Conservation (phyloP, 2,888 invertebrate species). For the Adineta ricciae region DNA sequence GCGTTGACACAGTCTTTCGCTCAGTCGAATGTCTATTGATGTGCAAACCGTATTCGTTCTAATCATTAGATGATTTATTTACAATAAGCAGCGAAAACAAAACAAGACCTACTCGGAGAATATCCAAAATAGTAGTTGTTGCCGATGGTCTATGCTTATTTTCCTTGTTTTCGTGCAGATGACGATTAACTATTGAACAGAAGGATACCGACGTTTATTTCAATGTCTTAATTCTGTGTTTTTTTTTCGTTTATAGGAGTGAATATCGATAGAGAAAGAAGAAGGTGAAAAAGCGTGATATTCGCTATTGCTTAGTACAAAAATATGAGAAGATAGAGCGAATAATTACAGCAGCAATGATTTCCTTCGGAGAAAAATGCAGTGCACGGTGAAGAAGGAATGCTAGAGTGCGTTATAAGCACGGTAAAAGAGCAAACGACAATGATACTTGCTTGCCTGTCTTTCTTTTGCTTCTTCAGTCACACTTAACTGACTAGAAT, state of each 20-base stretch:
- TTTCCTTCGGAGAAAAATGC: too few species aligned
- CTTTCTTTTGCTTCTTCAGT: not conserved
- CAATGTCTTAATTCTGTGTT: not conserved
- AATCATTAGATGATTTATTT: not conserved
- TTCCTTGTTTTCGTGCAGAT: not conserved
- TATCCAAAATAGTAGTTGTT: not conserved
- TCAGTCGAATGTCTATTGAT: not conserved
- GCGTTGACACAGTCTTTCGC: not conserved
- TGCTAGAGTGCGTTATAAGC: not conserved
- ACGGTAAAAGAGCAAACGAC: not conserved
- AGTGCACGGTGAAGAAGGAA: not conserved
- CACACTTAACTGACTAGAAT: conserved; percentile 9
- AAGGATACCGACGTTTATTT: not conserved
- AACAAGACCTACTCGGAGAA: not conserved
- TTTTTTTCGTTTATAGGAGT: not conserved
- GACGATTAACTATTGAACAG: not conserved
- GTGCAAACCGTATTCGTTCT: not conserved
- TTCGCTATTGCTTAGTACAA: not conserved
- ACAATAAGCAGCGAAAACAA: not conserved
- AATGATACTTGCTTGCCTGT: not conserved
- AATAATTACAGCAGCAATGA: too few species aligned
- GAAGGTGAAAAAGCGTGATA: not conserved
- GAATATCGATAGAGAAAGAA: not conserved
- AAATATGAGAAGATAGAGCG: not conserved
- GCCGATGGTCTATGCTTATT: not conserved